phyloP scores from a whole-genome alignment of 2,797 vertebrate genomes.

The Zalophus californianus region DNA sequence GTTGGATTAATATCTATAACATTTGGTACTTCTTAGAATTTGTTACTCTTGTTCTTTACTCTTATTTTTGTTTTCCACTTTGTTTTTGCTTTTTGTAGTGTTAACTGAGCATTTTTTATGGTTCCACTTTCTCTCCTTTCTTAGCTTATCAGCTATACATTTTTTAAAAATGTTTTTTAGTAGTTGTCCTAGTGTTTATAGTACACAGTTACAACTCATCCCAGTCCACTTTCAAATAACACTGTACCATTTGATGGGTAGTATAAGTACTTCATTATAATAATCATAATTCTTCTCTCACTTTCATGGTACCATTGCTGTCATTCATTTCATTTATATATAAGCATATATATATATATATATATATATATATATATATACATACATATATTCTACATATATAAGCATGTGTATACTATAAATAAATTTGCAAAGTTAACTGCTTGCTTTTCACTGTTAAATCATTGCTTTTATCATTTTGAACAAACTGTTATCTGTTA shows the following conservation, averaged over 20 bases:
- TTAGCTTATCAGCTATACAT: not conserved
- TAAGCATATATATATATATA: too few species aligned
- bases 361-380: not conserved
- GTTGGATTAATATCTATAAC: not conserved
- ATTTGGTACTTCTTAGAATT: not conserved
- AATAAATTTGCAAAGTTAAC: not conserved
- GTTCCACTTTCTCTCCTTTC: not conserved
- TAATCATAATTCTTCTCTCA: not conserved
- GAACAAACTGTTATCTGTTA: not conserved
- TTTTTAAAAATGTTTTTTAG: not conserved
- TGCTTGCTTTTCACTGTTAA: not conserved
- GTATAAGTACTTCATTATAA: not conserved
- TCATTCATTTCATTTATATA: not conserved
- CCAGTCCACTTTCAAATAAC: not conserved
- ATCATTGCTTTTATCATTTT: not conserved
- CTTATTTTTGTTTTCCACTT: not conserved
- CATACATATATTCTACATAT: not conserved
- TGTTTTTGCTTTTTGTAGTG: not conserved
- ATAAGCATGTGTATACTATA: not conserved
- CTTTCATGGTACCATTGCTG: not conserved
- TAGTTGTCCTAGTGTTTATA: too few species aligned
- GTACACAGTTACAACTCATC: not conserved
- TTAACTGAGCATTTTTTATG: not conserved
- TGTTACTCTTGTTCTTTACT: not conserved
- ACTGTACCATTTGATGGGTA: not conserved